Percentiles rank a stretch among this genome's conserved stretches.
Conservation (phyloP, 2,797 vertebrate genomes). For the Leptoclinus maculatus region DNA sequence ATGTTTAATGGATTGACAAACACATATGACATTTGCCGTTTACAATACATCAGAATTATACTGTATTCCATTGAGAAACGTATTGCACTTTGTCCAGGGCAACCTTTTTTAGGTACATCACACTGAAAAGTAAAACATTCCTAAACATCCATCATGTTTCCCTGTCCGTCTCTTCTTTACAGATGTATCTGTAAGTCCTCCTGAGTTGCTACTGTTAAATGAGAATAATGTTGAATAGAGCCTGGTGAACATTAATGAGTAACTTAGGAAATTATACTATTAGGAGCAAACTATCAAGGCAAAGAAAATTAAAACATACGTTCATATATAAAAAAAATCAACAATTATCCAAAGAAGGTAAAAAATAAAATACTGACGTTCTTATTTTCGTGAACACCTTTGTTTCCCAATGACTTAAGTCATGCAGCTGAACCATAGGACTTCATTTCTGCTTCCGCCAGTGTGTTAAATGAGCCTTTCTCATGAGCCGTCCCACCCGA, state of each 20-base stretch:
- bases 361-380: neutral
- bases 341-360: constrained; percentile 2
- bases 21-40: neutral
- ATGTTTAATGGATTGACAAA: constrained; percentile 21
- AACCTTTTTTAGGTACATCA: neutral
- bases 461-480: constrained; percentile 26
- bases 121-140: neutral
- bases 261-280: neutral
- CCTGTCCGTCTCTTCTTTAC: neutral
- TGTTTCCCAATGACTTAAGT: constrained; percentile 27
- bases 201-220: constrained; percentile 9
- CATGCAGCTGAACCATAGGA: neutral
- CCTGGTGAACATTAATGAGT: constrained; percentile 28
- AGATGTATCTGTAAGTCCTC: constrained; percentile 6
- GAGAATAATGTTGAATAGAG: constrained; percentile 26
- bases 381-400: neutral
- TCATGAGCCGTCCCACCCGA: neutral
- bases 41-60: constrained; percentile 1
- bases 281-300: neutral
- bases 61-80: neutral
- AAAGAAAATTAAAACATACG: neutral
- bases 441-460: constrained; percentile 5
- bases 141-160: neutral
- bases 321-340: neutral
- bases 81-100: constrained; percentile 55